phyloP scores from a whole-genome alignment of 2,797 vertebrate species.

The Coccyzus lansbergi region DNA sequence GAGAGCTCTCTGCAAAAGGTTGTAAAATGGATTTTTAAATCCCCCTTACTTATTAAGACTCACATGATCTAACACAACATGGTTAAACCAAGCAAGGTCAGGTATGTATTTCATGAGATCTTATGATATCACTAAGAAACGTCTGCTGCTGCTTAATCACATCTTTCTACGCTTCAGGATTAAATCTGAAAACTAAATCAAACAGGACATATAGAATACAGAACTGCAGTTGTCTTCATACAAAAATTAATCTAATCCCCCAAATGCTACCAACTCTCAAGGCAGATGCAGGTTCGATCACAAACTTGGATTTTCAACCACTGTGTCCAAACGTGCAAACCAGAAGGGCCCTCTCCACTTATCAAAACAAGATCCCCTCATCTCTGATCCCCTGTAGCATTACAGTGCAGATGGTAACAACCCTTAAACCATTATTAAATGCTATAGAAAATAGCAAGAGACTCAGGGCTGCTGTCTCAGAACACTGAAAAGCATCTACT shows the following conservation, averaged over 20 bases:
- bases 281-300: neutral
- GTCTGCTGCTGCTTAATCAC: neutral
- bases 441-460: neutral
- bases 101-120: neutral
- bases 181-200: neutral
- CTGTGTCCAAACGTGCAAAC: rapidly evolving
- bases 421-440: neutral
- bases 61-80: neutral
- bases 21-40: neutral
- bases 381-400: neutral
- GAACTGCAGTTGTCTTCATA: neutral
- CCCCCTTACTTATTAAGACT: neutral
- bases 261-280: neutral
- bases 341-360: neutral
- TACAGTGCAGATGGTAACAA: rapidly evolving
- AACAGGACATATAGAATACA: rapidly evolving
- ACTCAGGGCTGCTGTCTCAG: rapidly evolving
- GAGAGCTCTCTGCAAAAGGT: neutral
- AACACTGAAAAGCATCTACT: rapidly evolving
- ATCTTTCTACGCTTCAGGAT: neutral
- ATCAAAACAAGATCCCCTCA: neutral
- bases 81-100: neutral
- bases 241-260: neutral
- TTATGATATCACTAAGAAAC: neutral
- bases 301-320: neutral